These are phyloP conservation scores for Hormaphis cornu DNA, from an alignment of 1,140 invertebrate species.

Conservation along the genomic window DNA sequence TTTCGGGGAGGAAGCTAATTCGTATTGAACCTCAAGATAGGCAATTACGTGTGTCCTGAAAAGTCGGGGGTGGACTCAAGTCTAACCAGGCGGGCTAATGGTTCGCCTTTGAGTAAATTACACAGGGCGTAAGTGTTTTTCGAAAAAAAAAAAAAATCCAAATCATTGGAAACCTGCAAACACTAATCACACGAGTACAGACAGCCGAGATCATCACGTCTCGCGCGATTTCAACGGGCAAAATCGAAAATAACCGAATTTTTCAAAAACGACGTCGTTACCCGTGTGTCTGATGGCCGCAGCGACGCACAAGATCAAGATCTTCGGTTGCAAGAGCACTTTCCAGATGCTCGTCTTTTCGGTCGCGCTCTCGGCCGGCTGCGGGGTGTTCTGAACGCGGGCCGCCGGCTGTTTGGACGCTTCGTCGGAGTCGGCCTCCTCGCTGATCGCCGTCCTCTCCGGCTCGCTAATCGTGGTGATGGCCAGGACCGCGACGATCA, in stretches of 20 bases:
- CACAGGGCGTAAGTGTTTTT: no score
- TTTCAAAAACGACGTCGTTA: constrained; percentile 39
- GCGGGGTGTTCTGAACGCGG: neutral
- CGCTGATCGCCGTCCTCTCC: constrained; percentile 58
- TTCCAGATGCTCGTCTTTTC: constrained; percentile 55
- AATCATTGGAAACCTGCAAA: no score
- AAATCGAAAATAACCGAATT: neutral
- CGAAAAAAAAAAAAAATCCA: no score
- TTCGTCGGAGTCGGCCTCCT: constrained; percentile 44
- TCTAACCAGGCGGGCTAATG: no score
- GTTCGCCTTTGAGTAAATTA: no score
- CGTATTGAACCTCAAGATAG: no score
- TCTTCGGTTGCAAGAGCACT: constrained; percentile 62
- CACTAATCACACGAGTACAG: no score
- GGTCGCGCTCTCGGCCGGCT: constrained; percentile 34
- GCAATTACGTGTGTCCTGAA: no score
- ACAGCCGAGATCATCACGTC: no score
- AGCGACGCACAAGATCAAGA: constrained; percentile 71
- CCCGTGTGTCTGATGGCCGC: constrained; percentile 84
- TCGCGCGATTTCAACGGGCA: no score
- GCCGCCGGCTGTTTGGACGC: neutral
- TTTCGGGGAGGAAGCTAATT: no score
- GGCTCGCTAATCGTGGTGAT: constrained; percentile 70
- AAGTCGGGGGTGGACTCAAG: no score
- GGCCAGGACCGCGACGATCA: constrained; percentile 63